Evolutionary conservation across 2,113 vertebrate species (phyloP).

Genomic region (Rattus rattus): DNA sequence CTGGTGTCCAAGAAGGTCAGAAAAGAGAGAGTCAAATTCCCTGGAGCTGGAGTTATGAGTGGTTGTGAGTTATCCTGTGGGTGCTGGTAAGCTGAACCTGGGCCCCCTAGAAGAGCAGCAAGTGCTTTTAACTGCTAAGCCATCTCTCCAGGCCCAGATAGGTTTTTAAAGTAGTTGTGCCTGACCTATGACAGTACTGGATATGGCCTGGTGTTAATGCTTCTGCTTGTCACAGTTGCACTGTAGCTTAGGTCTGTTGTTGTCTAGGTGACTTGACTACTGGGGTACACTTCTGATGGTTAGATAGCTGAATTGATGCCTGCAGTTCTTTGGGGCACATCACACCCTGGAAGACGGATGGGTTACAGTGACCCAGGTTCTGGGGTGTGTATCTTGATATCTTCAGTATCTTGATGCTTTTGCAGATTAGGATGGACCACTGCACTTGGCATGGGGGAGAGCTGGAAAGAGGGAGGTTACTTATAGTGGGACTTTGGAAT

Average conservation of each 20-base stretch:
- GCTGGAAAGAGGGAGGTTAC: neutral
- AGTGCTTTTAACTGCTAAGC: neutral
- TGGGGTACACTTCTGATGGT: no score
- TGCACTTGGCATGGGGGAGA: accelerated
- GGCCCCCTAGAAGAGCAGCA: neutral
- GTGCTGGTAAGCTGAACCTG: neutral
- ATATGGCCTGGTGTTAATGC: no score
- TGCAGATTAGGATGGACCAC: no score
- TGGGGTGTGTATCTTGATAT: no score
- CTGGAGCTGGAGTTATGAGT: neutral
- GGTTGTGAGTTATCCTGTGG: neutral
- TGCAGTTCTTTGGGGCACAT: neutral
- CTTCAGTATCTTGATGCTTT: accelerated
- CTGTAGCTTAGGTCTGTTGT: accelerated
- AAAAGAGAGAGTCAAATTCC: neutral
- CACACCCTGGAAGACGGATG: neutral
- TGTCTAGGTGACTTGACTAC: neutral
- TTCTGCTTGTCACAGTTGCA: neutral
- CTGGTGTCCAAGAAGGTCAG: neutral
- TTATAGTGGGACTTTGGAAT: neutral
- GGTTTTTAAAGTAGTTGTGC: neutral
- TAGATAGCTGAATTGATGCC: neutral
- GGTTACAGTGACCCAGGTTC: neutral
- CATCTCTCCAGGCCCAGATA: neutral
- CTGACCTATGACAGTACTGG: neutral